A percentile compares a stretch with the other conserved stretches of the same genome.
Evolutionary conservation across 2,888 invertebrate genomes (phyloP).

Genomic region (Callyntrura guangdongensis): DNA sequence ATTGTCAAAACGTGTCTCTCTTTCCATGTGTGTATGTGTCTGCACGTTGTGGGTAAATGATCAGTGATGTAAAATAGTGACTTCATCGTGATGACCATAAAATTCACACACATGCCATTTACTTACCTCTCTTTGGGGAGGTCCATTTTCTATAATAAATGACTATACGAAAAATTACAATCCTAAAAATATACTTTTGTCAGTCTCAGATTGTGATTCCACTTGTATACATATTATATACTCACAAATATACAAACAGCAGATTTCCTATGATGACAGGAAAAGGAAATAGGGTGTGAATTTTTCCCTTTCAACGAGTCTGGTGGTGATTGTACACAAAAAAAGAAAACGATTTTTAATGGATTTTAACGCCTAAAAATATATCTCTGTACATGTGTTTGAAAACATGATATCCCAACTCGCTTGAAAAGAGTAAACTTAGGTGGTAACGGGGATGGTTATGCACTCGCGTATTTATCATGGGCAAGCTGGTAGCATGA

Average conservation of each 20-base stretch:
- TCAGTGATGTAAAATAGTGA: constrained; percentile 14
- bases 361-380: constrained; percentile 56
- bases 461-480: constrained; percentile 19
- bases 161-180: neutral
- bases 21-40: neutral
- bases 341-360: constrained; percentile 64
- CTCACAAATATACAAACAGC: neutral
- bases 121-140: neutral
- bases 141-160: neutral
- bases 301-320: constrained; percentile 76
- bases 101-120: constrained; percentile 2
- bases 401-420: neutral
- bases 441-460: neutral
- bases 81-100: constrained; percentile 43
- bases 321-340: constrained; percentile 44
- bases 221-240: neutral
- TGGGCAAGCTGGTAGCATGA: constrained; percentile 7
- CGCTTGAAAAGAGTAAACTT: neutral
- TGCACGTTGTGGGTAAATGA: constrained; percentile 14
- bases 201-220: neutral
- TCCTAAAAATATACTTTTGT: neutral
- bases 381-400: constrained; percentile 16
- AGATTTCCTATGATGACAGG: constrained; percentile 77
- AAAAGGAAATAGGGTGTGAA: constrained; percentile 81
- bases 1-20: constrained; percentile 21